Evolutionary conservation across 2,888 invertebrate genomes (phyloP).

Genomic region (Podabrus alpinus): DNA sequence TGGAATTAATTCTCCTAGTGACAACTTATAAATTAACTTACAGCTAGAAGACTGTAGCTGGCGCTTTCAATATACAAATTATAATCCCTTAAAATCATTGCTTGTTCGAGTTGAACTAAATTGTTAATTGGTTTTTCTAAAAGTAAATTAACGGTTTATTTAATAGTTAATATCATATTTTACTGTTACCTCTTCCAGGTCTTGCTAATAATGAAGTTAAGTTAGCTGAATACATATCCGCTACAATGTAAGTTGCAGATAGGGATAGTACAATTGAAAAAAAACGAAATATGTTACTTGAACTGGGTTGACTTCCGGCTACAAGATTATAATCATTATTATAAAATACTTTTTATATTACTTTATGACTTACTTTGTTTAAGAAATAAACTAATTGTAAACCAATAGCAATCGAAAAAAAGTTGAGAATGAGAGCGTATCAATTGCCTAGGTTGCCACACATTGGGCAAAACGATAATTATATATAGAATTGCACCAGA

Average conservation of each 20-base stretch:
- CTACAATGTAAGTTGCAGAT: constrained; percentile 77
- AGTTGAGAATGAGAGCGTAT: constrained; percentile 50
- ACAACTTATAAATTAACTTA: constrained; percentile 41
- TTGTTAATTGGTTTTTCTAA: constrained; percentile 70
- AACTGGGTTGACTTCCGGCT: constrained; percentile 65
- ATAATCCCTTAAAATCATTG: constrained; percentile 67
- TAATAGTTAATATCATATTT: not conserved
- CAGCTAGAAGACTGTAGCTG: constrained; percentile 71
- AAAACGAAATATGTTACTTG: constrained; percentile 68
- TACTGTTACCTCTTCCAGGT: constrained; percentile 63
- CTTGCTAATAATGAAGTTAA: constrained; percentile 74
- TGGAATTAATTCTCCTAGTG: too few relatives aligned
- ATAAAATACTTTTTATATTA: not conserved
- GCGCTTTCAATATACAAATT: constrained; percentile 75
- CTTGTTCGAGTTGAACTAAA: constrained; percentile 66
- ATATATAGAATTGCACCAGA: constrained; percentile 73
- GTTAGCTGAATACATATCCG: constrained; percentile 79
- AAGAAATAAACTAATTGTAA: constrained; percentile 69
- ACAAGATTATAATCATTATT: constrained; percentile 37
- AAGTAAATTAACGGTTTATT: constrained; percentile 25
- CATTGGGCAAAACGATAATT: constrained; percentile 66
- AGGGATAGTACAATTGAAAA: constrained; percentile 72
- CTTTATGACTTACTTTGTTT: constrained; percentile 65
- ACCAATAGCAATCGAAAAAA: constrained; percentile 72
- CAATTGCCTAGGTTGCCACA: constrained; percentile 58